These are phyloP conservation scores for Sebastes ruberrimus DNA, from an alignment of 2,797 vertebrate genomes.

Conservation along the genomic window DNA sequence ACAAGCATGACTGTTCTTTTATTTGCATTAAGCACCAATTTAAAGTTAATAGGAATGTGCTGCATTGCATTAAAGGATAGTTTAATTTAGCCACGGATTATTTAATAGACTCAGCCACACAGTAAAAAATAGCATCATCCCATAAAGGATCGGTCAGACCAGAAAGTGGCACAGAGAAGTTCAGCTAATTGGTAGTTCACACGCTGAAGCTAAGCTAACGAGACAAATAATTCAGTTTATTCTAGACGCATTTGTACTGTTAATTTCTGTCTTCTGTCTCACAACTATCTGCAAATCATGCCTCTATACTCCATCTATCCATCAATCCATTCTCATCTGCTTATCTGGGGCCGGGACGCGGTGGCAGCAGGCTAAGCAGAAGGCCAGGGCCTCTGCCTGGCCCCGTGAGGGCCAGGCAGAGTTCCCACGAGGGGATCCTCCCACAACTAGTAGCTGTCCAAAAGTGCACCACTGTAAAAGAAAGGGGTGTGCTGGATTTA, in stretches of 20 bases:
- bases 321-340: too few relatives aligned
- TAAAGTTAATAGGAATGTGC: not conserved
- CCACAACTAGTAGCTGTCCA: too few relatives aligned
- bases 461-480: too few relatives aligned
- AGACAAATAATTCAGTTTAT: not conserved
- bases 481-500: too few relatives aligned
- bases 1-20: not conserved
- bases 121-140: not conserved
- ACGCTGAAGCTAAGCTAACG: not conserved
- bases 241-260: accelerated
- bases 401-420: too few relatives aligned
- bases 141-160: not conserved
- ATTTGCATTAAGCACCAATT: not conserved
- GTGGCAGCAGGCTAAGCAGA: too few relatives aligned
- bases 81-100: not conserved
- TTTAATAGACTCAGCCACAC: constrained; percentile 4
- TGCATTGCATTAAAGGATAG: not conserved
- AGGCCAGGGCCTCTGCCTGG: too few relatives aligned
- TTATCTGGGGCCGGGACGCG: too few relatives aligned
- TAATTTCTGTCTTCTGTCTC: not conserved
- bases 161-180: not conserved
- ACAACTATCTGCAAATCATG: not conserved
- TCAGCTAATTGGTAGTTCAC: not conserved
- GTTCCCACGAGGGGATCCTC: too few relatives aligned
- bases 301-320: not conserved